phyloP scores from a whole-genome alignment of 1,140 invertebrate genomes.

The Caenorhabditis inopinata region DNA sequence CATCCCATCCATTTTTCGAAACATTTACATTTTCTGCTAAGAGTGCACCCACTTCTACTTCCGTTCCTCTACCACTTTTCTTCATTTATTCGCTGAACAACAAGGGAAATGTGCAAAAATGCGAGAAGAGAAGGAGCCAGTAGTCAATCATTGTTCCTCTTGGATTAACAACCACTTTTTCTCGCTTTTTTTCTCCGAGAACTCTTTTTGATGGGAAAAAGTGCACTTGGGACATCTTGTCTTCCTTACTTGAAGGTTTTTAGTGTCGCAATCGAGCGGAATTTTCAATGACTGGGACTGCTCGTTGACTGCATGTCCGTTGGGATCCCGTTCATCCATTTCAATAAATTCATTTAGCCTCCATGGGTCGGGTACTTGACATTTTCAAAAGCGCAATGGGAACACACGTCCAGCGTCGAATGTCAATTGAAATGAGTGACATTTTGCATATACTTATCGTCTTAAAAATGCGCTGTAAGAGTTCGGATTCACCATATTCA shows the following conservation, averaged over 20 bases:
- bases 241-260: too few species aligned
- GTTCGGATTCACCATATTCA: too few species aligned
- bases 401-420: too few species aligned
- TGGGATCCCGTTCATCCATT: background rate
- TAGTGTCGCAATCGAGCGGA: too few species aligned
- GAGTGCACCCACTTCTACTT: background rate
- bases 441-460: too few species aligned
- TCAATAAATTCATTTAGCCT: slow-evolving; percentile 20
- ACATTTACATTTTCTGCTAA: background rate
- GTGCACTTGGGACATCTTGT: background rate
- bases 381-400: background rate
- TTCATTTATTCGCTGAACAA: background rate
- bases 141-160: slow-evolving; percentile 29
- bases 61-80: slow-evolving; percentile 28
- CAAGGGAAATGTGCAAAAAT: slow-evolving; percentile 25
- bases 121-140: background rate
- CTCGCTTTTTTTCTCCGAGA: background rate
- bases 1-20: background rate
- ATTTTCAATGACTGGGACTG: too few species aligned
- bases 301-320: background rate
- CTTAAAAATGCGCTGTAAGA: too few species aligned
- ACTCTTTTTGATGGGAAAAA: background rate
- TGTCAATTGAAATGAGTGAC: too few species aligned
- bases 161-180: slow-evolving; percentile 29
- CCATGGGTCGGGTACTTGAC: background rate